These are phyloP conservation scores for Trichomycterus rosablanca DNA, from an alignment of 2,113 vertebrate species.

Conservation along the genomic window DNA sequence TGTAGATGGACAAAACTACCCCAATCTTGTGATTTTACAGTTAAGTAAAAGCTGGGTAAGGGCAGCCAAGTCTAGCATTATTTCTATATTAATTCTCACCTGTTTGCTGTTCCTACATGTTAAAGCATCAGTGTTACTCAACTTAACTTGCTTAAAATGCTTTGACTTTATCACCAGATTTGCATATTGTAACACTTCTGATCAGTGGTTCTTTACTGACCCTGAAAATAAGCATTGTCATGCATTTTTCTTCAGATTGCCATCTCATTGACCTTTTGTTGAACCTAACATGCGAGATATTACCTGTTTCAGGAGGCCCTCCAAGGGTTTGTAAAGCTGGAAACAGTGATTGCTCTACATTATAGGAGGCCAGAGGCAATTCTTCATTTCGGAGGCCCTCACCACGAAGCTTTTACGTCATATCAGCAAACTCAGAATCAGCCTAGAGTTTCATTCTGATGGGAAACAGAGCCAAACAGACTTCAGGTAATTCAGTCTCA, in stretches of 20 bases:
- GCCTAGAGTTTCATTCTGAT: too few species aligned
- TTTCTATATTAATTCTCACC: slow-evolving; percentile 52
- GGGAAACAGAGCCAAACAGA: too few species aligned
- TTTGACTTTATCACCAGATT: slow-evolving; percentile 3
- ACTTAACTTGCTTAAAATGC: not conserved
- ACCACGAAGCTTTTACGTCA: too few species aligned
- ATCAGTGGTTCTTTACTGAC: not conserved
- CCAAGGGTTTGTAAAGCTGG: not conserved
- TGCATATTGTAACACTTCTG: not conserved
- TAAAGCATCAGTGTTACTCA: slow-evolving; percentile 30
- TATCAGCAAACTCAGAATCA: too few species aligned
- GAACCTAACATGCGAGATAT: slow-evolving; percentile 1
- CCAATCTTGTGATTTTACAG: slow-evolving; percentile 54
- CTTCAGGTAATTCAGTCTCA: too few species aligned
- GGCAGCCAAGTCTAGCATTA: slow-evolving; percentile 53
- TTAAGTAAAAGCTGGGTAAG: slow-evolving; percentile 61
- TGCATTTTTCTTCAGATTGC: not conserved
- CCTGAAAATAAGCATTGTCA: not conserved
- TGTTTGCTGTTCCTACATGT: slow-evolving; percentile 43
- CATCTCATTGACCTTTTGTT: not conserved
- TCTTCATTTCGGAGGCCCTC: not conserved
- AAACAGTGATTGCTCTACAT: not conserved
- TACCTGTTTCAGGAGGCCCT: not conserved
- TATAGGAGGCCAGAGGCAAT: not conserved
- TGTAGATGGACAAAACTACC: slow-evolving; percentile 38